A percentile compares a stretch with the other conserved stretches of the same genome.
phyloP scores from a whole-genome alignment of 1,140 invertebrate species.

The Brachionus rubens region DNA sequence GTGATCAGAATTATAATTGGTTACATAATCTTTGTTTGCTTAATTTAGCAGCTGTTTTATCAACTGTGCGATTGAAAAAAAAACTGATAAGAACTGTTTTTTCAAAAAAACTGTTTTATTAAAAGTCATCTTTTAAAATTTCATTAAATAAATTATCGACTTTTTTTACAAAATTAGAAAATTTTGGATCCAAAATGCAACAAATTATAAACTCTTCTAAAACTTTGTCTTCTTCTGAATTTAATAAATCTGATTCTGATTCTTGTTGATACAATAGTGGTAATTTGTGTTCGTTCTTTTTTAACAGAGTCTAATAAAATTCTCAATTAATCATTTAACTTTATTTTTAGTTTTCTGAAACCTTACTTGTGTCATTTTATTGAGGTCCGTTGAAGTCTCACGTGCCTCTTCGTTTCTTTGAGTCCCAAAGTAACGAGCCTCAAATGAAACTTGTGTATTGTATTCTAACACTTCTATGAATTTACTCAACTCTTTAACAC shows the following conservation, averaged over 20 bases:
- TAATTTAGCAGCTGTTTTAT: too few species aligned
- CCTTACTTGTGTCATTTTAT: constrained; percentile 5
- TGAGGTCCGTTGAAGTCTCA: background rate
- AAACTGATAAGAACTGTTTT: too few species aligned
- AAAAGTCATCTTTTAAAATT: background rate
- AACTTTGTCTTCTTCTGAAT: background rate
- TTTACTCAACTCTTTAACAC: constrained; percentile 10
- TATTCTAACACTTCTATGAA: constrained; percentile 17
- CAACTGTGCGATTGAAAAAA: too few species aligned
- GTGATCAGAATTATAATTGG: too few species aligned
- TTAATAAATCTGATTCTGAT: background rate
- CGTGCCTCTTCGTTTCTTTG: background rate
- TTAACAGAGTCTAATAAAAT: background rate
- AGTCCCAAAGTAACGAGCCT: background rate
- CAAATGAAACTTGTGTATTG: background rate
- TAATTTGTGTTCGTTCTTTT: constrained; percentile 12
- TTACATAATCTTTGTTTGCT: too few species aligned
- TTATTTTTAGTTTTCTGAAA: background rate
- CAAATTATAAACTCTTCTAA: constrained; percentile 17
- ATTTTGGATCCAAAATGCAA: background rate
- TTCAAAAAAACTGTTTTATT: constrained; percentile 4
- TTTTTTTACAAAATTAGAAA: constrained; percentile 36
- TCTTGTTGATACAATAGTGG: constrained; percentile 17
- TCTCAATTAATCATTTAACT: background rate
- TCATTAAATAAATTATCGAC: constrained; percentile 1